phyloP scores from a whole-genome alignment of 2,888 invertebrate species.

The Epinotia bilunana region DNA sequence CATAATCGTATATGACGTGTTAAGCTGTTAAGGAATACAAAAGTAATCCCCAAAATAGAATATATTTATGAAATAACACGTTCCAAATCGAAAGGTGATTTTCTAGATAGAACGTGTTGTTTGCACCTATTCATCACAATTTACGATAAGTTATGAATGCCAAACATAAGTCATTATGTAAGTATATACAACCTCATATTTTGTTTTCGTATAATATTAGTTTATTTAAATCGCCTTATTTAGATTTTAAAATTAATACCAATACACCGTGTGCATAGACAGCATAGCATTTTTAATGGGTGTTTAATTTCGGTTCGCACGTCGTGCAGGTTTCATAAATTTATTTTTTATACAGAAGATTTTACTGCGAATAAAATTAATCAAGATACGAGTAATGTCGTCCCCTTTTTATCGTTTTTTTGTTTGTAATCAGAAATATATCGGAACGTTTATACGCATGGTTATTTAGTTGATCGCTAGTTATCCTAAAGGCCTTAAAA shows the following conservation, averaged over 20 bases:
- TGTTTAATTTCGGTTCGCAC: conserved; percentile 66
- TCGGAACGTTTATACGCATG: conserved; percentile 25
- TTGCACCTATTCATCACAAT: conserved; percentile 61
- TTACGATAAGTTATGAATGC: conserved; percentile 63
- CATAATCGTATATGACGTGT: conserved; percentile 72
- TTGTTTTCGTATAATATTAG: conserved; percentile 62
- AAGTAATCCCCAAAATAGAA: conserved; percentile 38
- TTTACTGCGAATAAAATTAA: conserved; percentile 45
- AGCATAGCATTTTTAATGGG: conserved; percentile 78
- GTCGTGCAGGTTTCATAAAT: conserved; percentile 60
- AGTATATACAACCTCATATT: conserved; percentile 74
- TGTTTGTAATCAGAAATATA: conserved; percentile 22
- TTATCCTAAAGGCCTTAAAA: conserved; percentile 46
- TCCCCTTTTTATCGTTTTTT: conserved; percentile 23
- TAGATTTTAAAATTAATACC: conserved; percentile 64
- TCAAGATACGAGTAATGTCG: conserved; percentile 27
- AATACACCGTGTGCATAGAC: conserved; percentile 79
- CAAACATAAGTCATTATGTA: conserved; percentile 74
- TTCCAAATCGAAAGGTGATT: conserved; percentile 26
- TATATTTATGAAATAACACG: conserved; percentile 30
- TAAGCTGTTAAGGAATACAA: conserved; percentile 41
- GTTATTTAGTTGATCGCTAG: conserved; percentile 51
- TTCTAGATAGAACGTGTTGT: conserved; percentile 33
- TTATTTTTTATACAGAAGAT: conserved; percentile 53
- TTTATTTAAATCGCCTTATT: conserved; percentile 75